A percentile compares a stretch with the other conserved stretches of the same genome.
Conservation (phyloP, 2,113 vertebrate species). For the Setophaga coronata region DNA sequence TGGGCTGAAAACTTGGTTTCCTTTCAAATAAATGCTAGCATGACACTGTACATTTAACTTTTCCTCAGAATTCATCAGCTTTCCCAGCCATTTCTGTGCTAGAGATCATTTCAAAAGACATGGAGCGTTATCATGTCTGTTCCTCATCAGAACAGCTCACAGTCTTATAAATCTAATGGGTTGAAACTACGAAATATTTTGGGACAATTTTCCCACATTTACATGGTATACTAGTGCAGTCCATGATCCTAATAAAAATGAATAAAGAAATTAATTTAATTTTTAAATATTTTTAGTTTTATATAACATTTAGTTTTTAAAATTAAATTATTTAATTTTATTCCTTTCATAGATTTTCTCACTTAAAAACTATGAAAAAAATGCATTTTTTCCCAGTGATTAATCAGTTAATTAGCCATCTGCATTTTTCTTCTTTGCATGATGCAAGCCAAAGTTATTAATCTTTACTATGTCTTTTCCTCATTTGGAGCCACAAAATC, state of each 20-base stretch:
- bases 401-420: background rate
- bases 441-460: background rate
- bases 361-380: background rate
- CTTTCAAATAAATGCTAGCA: background rate
- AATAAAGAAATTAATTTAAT: background rate
- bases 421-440: background rate
- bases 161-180: background rate
- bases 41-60: background rate
- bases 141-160: background rate
- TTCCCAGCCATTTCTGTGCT: background rate
- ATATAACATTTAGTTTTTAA: background rate
- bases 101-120: background rate
- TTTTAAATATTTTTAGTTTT: background rate
- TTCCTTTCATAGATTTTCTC: background rate
- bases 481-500: background rate
- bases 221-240: background rate
- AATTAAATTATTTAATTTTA: background rate
- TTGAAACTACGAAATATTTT: background rate
- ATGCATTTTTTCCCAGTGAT: background rate
- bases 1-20: background rate
- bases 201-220: background rate
- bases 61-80: background rate
- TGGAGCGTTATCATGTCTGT: background rate
- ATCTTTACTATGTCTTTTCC: background rate
- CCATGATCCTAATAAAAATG: background rate